Conservation (phyloP, 2,888 invertebrate genomes). For the Scaptodrosophila latifasciaeformis region DNA sequence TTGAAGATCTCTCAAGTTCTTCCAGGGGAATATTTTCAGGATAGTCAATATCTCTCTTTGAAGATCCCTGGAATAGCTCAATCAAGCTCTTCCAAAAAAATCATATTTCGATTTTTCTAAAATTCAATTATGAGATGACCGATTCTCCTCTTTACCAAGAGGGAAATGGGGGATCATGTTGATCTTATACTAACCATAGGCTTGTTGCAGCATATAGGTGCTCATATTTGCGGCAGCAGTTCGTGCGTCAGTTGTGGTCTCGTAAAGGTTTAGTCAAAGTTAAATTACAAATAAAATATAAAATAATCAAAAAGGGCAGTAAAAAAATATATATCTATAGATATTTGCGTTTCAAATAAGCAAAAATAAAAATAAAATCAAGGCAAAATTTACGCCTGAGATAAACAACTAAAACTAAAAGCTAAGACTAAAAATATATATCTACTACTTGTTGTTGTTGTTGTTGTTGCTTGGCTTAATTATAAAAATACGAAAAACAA, state of each 20-base stretch:
- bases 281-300: slow-evolving; percentile 16
- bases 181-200: slow-evolving; percentile 72
- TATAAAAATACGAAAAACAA: background rate
- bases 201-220: slow-evolving; percentile 71
- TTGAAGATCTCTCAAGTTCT: too few species aligned
- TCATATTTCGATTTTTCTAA: too few species aligned
- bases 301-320: slow-evolving; percentile 18
- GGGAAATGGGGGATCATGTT: background rate
- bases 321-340: too few species aligned
- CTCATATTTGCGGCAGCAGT: slow-evolving; percentile 75
- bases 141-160: too few species aligned
- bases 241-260: slow-evolving; percentile 35
- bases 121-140: too few species aligned
- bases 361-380: slow-evolving; percentile 4
- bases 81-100: too few species aligned
- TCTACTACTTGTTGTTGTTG: too few species aligned
- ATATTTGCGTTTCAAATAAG: slow-evolving; percentile 7
- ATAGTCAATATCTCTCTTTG: background rate
- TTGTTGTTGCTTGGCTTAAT: too few species aligned
- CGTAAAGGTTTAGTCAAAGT: slow-evolving; percentile 16
- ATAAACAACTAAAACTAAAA: slow-evolving; percentile 10
- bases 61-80: too few species aligned
- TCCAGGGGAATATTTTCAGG: background rate
- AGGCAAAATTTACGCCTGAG: slow-evolving; percentile 24
- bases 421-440: slow-evolving; percentile 18